Conservation (phyloP, 2,888 invertebrate species). For the Bellardia bayeri region DNA sequence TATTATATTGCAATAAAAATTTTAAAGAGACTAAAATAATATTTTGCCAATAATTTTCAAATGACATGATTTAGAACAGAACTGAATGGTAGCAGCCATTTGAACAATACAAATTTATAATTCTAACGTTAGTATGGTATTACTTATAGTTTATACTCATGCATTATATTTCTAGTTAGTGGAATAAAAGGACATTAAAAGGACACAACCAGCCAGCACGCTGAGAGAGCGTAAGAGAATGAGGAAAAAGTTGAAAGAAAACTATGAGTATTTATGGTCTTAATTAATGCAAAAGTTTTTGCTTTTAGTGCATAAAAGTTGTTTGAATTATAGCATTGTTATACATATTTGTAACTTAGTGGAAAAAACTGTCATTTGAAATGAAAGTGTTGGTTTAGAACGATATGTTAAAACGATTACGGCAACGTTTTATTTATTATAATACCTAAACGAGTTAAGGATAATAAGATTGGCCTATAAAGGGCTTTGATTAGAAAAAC, state of each 20-base stretch:
- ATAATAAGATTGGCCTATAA: background rate
- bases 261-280: conserved; percentile 67
- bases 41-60: conserved; percentile 55
- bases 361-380: conserved; percentile 40
- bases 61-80: conserved; percentile 55
- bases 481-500: no score
- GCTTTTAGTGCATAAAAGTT: conserved; percentile 58
- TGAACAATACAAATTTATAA: background rate
- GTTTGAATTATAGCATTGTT: conserved; percentile 52
- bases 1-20: conserved; percentile 15
- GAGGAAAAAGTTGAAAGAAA: conserved; percentile 26
- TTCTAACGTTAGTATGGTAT: background rate
- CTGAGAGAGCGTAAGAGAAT: background rate
- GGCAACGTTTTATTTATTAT: background rate
- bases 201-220: conserved; percentile 17
- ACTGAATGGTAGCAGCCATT: background rate
- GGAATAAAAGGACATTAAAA: conserved; percentile 51
- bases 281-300: conserved; percentile 68
- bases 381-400: conserved; percentile 23
- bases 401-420: background rate
- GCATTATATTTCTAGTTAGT: conserved; percentile 11
- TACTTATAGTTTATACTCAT: background rate
- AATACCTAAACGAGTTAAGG: background rate
- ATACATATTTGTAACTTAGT: conserved; percentile 31
- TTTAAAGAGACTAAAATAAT: conserved; percentile 13